A percentile compares a stretch with the other conserved stretches of the same genome.
phyloP scores from a whole-genome alignment of 2,113 vertebrate genomes.

The Protobothrops mucrosquamatus region DNA sequence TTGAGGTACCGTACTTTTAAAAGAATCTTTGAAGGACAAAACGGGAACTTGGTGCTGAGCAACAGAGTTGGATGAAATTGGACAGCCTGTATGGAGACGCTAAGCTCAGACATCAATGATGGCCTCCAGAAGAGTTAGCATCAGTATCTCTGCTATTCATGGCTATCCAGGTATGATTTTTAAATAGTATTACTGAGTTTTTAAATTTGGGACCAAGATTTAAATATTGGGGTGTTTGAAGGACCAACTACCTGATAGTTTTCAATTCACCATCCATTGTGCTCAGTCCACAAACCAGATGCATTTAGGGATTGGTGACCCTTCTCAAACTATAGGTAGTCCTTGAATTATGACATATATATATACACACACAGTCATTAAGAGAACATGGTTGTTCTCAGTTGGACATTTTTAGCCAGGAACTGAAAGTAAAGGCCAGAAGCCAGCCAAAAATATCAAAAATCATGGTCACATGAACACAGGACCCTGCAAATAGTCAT shows the following conservation, averaged over 20 bases:
- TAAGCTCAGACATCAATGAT: neutral
- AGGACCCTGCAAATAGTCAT: neutral
- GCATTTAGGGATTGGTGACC: neutral
- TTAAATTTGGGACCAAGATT: neutral
- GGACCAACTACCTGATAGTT: neutral
- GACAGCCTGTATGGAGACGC: too few species aligned
- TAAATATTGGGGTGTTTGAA: neutral
- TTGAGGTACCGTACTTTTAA: neutral
- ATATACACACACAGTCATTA: too few species aligned
- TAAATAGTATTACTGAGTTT: neutral
- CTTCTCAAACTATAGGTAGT: neutral
- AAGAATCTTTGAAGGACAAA: neutral
- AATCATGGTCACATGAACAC: too few species aligned
- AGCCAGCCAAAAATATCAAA: too few species aligned
- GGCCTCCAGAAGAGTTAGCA: neutral
- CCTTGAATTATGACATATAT: neutral
- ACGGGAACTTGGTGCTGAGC: neutral
- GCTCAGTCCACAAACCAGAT: neutral
- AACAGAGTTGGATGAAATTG: neutral
- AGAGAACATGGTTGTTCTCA: too few species aligned
- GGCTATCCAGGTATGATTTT: too few species aligned
- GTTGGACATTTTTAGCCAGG: too few species aligned
- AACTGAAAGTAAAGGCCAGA: too few species aligned
- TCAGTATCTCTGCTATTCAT: too few species aligned
- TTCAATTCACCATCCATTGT: neutral